phyloP scores from a whole-genome alignment of 2,113 vertebrate genomes.

The Aegotheles bennettii region DNA sequence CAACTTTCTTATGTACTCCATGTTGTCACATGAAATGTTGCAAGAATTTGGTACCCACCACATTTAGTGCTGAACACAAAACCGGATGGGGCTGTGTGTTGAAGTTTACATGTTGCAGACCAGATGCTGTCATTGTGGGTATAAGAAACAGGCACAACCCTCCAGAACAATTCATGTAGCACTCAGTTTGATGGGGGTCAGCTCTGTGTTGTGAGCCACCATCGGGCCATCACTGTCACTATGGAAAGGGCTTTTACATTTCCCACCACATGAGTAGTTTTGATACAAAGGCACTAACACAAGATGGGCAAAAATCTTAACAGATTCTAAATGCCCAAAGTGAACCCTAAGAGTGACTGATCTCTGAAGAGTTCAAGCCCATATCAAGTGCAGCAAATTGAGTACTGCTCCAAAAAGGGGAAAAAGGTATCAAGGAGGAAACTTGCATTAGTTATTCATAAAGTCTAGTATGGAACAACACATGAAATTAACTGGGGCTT shows the following conservation, averaged over 20 bases:
- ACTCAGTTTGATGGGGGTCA: neutral
- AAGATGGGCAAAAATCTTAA: neutral
- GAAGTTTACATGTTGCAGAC: neutral
- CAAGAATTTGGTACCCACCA: neutral
- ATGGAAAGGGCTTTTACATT: neutral
- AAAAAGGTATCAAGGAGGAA: neutral
- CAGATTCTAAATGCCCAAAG: neutral
- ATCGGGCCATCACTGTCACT: neutral
- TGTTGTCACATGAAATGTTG: neutral
- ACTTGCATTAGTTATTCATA: neutral
- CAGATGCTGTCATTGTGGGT: accelerated
- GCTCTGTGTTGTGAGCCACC: neutral
- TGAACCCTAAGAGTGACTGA: neutral
- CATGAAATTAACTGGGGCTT: neutral
- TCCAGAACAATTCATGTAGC: neutral
- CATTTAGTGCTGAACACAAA: neutral
- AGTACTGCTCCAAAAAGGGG: neutral
- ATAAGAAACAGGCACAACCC: neutral
- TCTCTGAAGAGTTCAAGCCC: neutral
- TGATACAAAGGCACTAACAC: neutral
- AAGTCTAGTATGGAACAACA: neutral
- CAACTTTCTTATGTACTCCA: accelerated
- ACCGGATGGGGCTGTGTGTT: neutral
- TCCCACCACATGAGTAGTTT: neutral
- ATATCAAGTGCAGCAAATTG: neutral